These are phyloP conservation scores for Haplochromis burtoni DNA, from an alignment of 2,113 vertebrate genomes.

Conservation along the genomic window DNA sequence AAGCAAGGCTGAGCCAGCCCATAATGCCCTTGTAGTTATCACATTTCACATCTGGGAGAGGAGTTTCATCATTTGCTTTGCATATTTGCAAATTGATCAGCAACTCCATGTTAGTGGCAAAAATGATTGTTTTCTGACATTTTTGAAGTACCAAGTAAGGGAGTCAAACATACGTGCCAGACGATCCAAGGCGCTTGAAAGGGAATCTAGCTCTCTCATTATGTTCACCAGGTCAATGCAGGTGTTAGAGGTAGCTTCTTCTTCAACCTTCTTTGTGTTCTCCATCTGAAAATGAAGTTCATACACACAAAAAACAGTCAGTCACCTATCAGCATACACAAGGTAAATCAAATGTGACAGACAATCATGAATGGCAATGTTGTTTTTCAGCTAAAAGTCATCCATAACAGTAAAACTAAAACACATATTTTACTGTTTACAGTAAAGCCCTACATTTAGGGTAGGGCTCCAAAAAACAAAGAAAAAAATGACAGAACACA, in stretches of 20 bases:
- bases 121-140: not conserved
- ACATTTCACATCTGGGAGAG: slow-evolving; percentile 5
- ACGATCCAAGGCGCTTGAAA: slow-evolving; percentile 48
- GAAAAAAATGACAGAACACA: not conserved
- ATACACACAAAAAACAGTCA: not conserved
- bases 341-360: not conserved
- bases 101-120: not conserved
- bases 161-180: slow-evolving; percentile 51
- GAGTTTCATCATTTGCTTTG: slow-evolving; percentile 31
- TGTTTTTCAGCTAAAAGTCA: not conserved
- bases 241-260: not conserved
- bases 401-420: not conserved
- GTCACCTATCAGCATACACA: not conserved
- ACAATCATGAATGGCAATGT: not conserved
- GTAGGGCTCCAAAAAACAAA: not conserved
- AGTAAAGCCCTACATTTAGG: too few species aligned
- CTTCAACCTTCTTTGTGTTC: not conserved
- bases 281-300: slow-evolving; percentile 58
- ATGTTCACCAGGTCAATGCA: slow-evolving; percentile 36
- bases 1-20: not conserved
- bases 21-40: slow-evolving; percentile 23
- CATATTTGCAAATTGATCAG: slow-evolving; percentile 49
- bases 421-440: not conserved
- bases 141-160: not conserved
- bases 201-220: slow-evolving; percentile 43